Evolutionary conservation across 1,140 invertebrate species (phyloP).

Genomic region (Mercenaria mercenaria): DNA sequence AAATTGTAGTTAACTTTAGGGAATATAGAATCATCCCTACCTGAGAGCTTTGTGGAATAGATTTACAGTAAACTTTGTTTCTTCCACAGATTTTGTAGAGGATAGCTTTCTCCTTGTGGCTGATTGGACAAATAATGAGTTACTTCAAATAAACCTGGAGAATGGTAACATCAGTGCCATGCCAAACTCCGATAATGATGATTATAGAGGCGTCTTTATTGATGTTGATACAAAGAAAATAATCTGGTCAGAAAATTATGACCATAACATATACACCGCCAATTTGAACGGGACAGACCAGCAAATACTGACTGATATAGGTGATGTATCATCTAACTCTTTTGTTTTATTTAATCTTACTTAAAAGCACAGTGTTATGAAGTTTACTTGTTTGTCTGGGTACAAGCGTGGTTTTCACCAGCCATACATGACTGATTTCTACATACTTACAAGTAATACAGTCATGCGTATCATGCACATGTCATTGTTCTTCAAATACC

Average conservation of each 20-base stretch:
- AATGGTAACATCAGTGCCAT: not conserved
- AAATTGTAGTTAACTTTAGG: too few relatives aligned
- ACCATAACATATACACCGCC: not conserved
- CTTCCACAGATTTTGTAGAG: not conserved
- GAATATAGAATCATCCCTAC: too few relatives aligned
- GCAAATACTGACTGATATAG: not conserved
- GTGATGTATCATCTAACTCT: not conserved
- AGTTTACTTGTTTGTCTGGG: too few relatives aligned
- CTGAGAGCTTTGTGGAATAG: too few relatives aligned
- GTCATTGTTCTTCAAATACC: too few relatives aligned
- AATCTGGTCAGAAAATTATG: not conserved
- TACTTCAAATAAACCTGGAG: not conserved
- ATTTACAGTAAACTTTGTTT: too few relatives aligned
- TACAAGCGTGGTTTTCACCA: too few relatives aligned
- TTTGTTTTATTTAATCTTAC: too few relatives aligned
- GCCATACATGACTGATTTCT: too few relatives aligned
- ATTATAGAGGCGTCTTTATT: not conserved
- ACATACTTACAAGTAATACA: too few relatives aligned
- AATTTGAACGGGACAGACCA: constrained; percentile 21
- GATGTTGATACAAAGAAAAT: not conserved
- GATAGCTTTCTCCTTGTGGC: not conserved
- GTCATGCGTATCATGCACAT: too few relatives aligned
- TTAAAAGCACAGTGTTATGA: too few relatives aligned
- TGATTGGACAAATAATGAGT: not conserved
- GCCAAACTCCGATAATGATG: not conserved